Evolutionary conservation across 1,140 invertebrate genomes (phyloP).

Genomic region (Lucilia sericata): DNA sequence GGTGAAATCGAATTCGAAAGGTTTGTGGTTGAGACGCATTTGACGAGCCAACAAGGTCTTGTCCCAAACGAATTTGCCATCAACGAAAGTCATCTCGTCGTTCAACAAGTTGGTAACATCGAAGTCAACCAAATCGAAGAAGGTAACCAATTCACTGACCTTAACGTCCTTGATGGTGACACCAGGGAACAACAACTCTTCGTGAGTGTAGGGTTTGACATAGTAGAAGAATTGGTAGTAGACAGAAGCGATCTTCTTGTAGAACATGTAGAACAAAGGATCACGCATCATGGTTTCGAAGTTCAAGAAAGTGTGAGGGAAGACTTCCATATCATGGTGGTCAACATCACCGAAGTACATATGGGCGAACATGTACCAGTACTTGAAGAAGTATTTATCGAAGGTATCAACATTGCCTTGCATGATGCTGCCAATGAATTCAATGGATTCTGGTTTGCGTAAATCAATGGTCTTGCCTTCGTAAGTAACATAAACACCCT

Average conservation of each 20-base stretch:
- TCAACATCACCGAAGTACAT: conserved; percentile 56
- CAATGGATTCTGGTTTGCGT: conserved; percentile 70
- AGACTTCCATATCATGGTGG: conserved; percentile 58
- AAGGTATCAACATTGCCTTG: conserved; percentile 74
- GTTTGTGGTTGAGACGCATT: conserved; percentile 73
- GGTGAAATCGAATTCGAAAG: conserved; percentile 72
- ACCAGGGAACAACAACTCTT: conserved; percentile 44
- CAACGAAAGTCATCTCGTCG: conserved; percentile 53
- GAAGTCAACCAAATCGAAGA: conserved; percentile 74
- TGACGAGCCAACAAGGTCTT: conserved; percentile 69
- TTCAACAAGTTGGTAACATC: conserved; percentile 71
- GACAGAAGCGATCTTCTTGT: conserved; percentile 71
- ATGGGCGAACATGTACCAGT: conserved; percentile 69
- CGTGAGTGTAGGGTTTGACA: conserved; percentile 42
- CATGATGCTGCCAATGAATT: conserved; percentile 78
- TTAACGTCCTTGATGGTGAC: conserved; percentile 73
- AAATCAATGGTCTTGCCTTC: conserved; percentile 69
- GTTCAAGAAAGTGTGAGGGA: conserved; percentile 69
- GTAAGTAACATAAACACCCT: conserved; percentile 70
- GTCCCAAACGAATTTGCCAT: conserved; percentile 40
- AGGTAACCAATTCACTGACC: conserved; percentile 73
- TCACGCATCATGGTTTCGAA: conserved; percentile 73
- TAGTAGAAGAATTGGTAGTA: conserved; percentile 56
- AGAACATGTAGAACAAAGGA: conserved; percentile 71
- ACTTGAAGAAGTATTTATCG: conserved; percentile 71